Evolutionary conservation across 2,888 invertebrate species (phyloP).

Genomic region (Pterobdella sp.): DNA sequence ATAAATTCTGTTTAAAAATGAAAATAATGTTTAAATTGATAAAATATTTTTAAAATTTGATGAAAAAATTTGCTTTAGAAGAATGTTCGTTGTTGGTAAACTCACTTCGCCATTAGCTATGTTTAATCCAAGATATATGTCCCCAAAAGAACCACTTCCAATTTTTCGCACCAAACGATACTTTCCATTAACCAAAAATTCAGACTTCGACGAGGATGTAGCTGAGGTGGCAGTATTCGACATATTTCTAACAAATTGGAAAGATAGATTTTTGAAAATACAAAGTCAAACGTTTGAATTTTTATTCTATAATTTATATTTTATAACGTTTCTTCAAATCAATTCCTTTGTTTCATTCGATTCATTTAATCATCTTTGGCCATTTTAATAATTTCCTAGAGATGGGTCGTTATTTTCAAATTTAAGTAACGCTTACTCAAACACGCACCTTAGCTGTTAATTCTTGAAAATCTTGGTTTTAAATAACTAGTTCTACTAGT

Average conservation of each 20-base stretch:
- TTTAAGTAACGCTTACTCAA: constrained; percentile 1
- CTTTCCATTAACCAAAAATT: constrained; percentile 49
- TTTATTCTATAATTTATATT: not conserved
- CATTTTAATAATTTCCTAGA: constrained; percentile 1
- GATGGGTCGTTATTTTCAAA: not conserved
- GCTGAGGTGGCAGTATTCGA: constrained; percentile 28
- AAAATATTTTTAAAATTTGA: not conserved
- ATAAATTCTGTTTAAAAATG: not conserved
- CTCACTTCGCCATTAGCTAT: constrained; percentile 49
- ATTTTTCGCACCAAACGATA: constrained; percentile 50
- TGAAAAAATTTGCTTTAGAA: not conserved
- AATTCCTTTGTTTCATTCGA: constrained; percentile 10
- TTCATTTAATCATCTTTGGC: constrained; percentile 15
- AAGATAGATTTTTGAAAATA: constrained; percentile 5
- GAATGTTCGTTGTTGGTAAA: not conserved
- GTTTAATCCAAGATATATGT: constrained; percentile 50
- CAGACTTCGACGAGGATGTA: constrained; percentile 42
- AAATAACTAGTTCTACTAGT: not conserved
- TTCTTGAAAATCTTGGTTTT: not conserved
- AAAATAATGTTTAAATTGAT: not conserved
- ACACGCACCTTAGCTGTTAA: constrained; percentile 11
- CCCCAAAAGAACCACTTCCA: constrained; percentile 51
- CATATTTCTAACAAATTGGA: constrained; percentile 17
- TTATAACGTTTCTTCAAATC: constrained; percentile 5
- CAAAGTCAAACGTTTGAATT: not conserved